phyloP scores from a whole-genome alignment of 2,888 invertebrate genomes.

The Neoitamus cyanurus region DNA sequence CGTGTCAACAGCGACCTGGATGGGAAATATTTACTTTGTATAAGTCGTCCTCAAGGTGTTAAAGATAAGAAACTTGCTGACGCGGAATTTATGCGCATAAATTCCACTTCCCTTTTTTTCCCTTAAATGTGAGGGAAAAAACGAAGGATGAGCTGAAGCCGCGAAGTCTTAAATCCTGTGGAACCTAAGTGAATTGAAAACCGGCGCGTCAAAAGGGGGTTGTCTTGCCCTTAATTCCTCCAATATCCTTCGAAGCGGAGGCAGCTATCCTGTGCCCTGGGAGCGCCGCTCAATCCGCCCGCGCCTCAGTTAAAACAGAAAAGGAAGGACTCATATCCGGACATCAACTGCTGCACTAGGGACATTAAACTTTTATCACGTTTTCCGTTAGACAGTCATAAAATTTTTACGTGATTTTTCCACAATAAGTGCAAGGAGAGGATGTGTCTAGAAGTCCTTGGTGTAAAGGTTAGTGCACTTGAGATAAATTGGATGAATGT shows the following conservation, averaged over 20 bases:
- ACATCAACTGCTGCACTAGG: conserved; percentile 27
- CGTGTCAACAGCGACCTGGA: background rate
- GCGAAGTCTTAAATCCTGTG: background rate
- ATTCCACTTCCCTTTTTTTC: background rate
- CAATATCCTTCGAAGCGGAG: background rate
- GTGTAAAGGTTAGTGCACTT: conserved; percentile 29
- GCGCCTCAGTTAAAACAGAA: background rate
- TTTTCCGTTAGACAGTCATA: conserved; percentile 51
- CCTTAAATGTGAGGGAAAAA: background rate
- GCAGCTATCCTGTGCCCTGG: background rate
- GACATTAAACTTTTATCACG: conserved; percentile 53
- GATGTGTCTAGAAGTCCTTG: background rate
- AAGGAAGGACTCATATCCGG: conserved; percentile 15
- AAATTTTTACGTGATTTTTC: conserved; percentile 52
- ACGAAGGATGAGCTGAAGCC: background rate
- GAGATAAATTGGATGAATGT: conserved; percentile 12
- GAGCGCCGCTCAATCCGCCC: background rate
- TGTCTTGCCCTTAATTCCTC: conserved; percentile 6
- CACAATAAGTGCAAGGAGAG: conserved; percentile 8
- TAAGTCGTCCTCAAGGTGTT: background rate
- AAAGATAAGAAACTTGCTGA: conserved; percentile 12
- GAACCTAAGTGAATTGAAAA: conserved; percentile 16
- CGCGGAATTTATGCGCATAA: conserved; percentile 33
- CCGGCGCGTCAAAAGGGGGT: background rate
- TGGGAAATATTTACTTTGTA: conserved; percentile 13